Percentiles rank a stretch among this genome's conserved stretches.
phyloP scores from a whole-genome alignment of 2,797 vertebrate species.

The Eupleurogrammus muticus region DNA sequence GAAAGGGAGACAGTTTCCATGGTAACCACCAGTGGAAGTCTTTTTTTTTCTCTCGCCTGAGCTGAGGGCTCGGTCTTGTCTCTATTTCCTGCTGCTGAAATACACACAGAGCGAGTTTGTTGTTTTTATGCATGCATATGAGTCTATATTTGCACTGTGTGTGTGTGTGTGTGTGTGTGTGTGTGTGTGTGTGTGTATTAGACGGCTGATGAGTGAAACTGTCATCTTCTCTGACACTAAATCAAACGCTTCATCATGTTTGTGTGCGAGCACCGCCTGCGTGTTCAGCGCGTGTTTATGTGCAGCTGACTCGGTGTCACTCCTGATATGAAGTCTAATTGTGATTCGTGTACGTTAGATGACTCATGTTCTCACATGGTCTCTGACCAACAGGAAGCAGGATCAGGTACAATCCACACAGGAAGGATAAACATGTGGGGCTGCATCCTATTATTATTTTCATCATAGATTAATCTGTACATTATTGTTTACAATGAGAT shows the following conservation, averaged over 20 bases:
- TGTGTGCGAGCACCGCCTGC: constrained; percentile 32
- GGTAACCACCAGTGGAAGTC: constrained; percentile 83
- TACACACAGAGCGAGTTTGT: constrained; percentile 39
- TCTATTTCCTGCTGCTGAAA: constrained; percentile 75
- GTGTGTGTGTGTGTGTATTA: constrained; percentile 23
- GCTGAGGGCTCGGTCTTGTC: constrained; percentile 78
- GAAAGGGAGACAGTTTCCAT: constrained; percentile 85
- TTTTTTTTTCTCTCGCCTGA: constrained; percentile 68
- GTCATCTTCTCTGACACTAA: constrained; percentile 38
- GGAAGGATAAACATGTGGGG: constrained; percentile 8
- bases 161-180: constrained; percentile 8
- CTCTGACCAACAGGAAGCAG: constrained; percentile 48
- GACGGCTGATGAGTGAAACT: constrained; percentile 30
- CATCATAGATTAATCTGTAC: background rate
- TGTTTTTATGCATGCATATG: constrained; percentile 53
- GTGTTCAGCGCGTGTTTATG: constrained; percentile 25
- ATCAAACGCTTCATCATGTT: constrained; percentile 37
- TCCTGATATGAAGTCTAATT: constrained; percentile 63
- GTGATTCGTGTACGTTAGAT: constrained; percentile 68
- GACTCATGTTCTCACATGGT: constrained; percentile 65
- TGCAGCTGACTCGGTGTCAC: constrained; percentile 38
- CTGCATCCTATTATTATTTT: background rate
- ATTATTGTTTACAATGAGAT: background rate
- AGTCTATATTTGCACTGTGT: constrained; percentile 44
- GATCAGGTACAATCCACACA: constrained; percentile 41